A percentile compares a stretch with the other conserved stretches of the same genome.
phyloP scores from a whole-genome alignment of 2,113 vertebrate species.

The Heloderma charlesbogerti region DNA sequence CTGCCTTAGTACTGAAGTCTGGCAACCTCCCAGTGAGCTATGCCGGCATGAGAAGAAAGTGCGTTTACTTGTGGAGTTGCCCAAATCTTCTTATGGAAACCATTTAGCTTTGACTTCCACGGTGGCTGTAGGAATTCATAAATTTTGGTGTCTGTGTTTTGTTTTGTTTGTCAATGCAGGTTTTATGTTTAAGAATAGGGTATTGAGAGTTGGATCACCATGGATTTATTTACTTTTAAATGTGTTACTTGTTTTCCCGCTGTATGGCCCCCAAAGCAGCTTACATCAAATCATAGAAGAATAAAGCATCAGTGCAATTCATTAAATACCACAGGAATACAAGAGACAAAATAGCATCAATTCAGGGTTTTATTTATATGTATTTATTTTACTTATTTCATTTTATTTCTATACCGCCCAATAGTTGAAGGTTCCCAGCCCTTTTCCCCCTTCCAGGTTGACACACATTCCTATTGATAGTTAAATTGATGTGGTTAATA shows the following conservation, averaged over 20 bases:
- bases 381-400: too few species aligned
- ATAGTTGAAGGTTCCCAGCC: too few species aligned
- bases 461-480: neutral
- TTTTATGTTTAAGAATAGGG: neutral
- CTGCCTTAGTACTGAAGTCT: rapidly evolving
- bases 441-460: too few species aligned
- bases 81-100: slow-evolving; percentile 16
- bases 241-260: neutral
- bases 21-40: neutral
- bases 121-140: neutral
- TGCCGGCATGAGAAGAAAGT: slow-evolving; percentile 17
- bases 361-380: too few species aligned
- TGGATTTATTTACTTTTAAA: neutral
- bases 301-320: neutral
- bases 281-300: neutral
- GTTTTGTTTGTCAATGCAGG: too few species aligned
- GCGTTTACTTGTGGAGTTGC: slow-evolving; percentile 20
- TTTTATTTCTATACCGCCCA: too few species aligned
- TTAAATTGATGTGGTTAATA: neutral
- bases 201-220: neutral
- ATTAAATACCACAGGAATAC: neutral
- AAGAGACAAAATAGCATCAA: neutral
- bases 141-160: too few species aligned
- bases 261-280: neutral
- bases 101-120: neutral